Evolutionary conservation across 2,797 vertebrate genomes (phyloP).

Genomic region (Glossophaga mutica): DNA sequence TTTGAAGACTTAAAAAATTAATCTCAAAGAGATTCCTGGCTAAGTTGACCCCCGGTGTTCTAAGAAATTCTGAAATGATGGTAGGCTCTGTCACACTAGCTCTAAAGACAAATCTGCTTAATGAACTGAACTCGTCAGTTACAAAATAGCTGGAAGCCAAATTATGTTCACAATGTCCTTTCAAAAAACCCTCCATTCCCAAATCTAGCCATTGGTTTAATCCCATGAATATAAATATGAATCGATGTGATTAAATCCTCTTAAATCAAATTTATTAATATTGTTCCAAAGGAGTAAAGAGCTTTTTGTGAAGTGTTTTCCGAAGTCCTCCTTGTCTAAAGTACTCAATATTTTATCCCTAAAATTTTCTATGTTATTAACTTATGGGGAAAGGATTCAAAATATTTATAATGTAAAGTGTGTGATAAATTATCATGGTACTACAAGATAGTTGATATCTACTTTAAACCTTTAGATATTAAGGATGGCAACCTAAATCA

Average conservation of each 20-base stretch:
- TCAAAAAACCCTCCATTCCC: not conserved
- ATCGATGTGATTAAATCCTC: not conserved
- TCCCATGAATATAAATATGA: slow-evolving; percentile 17
- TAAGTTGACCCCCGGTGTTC: slow-evolving; percentile 19
- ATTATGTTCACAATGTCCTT: not conserved
- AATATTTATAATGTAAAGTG: not conserved
- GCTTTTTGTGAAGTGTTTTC: not conserved
- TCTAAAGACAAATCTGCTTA: slow-evolving; percentile 39
- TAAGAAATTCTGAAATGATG: not conserved
- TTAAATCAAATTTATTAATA: not conserved
- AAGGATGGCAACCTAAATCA: not conserved
- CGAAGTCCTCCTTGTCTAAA: not conserved
- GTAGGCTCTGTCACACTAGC: not conserved
- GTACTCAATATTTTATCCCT: not conserved
- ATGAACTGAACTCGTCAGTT: slow-evolving; percentile 44
- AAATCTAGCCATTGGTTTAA: not conserved
- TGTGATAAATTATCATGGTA: not conserved
- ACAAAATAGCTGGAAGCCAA: slow-evolving; percentile 12
- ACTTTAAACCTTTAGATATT: not conserved
- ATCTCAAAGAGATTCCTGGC: not conserved
- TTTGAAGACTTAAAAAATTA: not conserved
- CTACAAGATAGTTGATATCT: not conserved
- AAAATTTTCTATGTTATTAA: not conserved
- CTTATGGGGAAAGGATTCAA: not conserved
- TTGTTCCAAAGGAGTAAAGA: not conserved